A percentile compares a stretch with the other conserved stretches of the same genome.
phyloP scores from a whole-genome alignment of 2,888 invertebrate genomes.

The Mimas tiliae region DNA sequence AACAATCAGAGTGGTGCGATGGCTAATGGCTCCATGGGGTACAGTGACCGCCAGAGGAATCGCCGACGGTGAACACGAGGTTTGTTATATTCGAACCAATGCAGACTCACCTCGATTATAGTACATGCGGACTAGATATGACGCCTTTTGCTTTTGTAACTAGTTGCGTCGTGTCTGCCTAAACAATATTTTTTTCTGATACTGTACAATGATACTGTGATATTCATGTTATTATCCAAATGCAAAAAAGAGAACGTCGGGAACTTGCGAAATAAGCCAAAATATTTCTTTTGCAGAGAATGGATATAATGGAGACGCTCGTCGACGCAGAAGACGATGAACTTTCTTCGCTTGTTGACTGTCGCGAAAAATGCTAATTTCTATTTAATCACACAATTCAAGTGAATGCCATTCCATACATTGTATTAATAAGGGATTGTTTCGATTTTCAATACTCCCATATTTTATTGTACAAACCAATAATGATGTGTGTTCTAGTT shows the following conservation, averaged over 20 bases:
- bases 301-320: constrained; percentile 78
- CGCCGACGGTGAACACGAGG: constrained; percentile 82
- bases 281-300: constrained; percentile 72
- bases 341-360: constrained; percentile 30
- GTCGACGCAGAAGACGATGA: constrained; percentile 79
- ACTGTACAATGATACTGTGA: constrained; percentile 38
- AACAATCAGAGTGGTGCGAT: constrained; percentile 62
- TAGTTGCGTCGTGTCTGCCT: constrained; percentile 15
- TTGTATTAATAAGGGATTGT: constrained; percentile 30
- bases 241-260: background rate
- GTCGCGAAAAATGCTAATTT: constrained; percentile 9
- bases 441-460: constrained; percentile 9
- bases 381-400: constrained; percentile 18
- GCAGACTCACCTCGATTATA: constrained; percentile 60
- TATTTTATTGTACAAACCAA: constrained; percentile 12
- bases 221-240: constrained; percentile 39
- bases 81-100: constrained; percentile 82
- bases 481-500: constrained; percentile 6
- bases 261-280: constrained; percentile 13
- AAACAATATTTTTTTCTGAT: constrained; percentile 26
- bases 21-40: constrained; percentile 80
- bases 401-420: constrained; percentile 26
- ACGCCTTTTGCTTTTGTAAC: constrained; percentile 22
- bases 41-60: constrained; percentile 82
- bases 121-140: constrained; percentile 42